Base-by-base conservation (phyloP, 2,113 vertebrate genomes). In the Phainopepla nitens region DNA sequence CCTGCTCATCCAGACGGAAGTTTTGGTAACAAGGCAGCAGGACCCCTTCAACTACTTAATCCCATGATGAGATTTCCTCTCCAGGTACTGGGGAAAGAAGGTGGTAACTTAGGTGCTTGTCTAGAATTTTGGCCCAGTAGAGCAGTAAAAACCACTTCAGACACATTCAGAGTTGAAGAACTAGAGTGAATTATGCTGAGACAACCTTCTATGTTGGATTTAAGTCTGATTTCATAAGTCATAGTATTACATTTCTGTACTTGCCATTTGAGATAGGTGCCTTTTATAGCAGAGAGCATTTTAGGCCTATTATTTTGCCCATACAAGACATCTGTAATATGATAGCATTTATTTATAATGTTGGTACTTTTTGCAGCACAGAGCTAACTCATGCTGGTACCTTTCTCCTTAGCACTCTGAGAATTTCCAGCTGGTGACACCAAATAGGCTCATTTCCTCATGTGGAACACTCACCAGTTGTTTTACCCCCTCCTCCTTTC, bases 401-500 rank as follows among this genome's bases (percentile, higher is more conserved):
- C 97, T 97, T 97, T 97, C 93, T 97, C 94, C 93, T 96, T 96
- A 97, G 93, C 95, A 89, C 96, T 96, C 96, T 98, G 98, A 98
- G 97, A 98, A 96, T 97, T 98, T 99, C 98, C 98, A 98, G 98
- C 98, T 98, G 98, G 97, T 96, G 97, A 98, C 91, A 97, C 96
- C 97, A 97, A 98, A 98, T 95, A 97, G 93, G 80, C 90, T 96
- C 83, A 91, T 93, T 97, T 98, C 97, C 97, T 98, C 97, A 92
- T 87, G 90, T 84, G 94, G 95, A 98, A 97, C 92, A 94, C 89
- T 97, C 95, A 87, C 75, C 95, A 96, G 97, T 98, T 96, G 82
- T 97, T 98, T 96, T 76, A 91, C 75, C 41, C 70, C 79, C 70
- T 70, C 71, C 78, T 89, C 60, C 60, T 85, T 68, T 61, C 64